Conservation (phyloP, 1,140 invertebrate genomes). For the Drosophila tani region DNA sequence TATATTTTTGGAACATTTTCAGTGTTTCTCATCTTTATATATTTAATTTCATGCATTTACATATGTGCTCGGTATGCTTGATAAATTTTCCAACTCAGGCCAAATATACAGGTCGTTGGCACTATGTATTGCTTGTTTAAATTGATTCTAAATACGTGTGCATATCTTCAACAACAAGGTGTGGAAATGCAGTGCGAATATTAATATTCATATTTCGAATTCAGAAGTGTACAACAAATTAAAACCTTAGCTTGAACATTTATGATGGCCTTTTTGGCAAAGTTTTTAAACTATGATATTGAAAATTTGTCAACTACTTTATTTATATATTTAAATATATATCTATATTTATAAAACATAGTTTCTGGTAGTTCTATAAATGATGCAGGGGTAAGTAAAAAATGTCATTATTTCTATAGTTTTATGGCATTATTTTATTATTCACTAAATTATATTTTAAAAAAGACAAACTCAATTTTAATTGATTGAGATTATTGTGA, state of each 20-base stretch:
- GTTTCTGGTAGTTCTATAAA: no score
- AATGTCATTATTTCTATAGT: no score
- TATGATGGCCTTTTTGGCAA: no score
- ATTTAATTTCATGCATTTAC: background rate
- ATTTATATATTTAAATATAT: no score
- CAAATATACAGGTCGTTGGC: constrained; percentile 8
- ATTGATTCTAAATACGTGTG: background rate
- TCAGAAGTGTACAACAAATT: background rate
- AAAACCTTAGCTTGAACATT: background rate
- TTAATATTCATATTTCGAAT: background rate
- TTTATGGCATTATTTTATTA: no score
- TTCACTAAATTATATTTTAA: background rate
- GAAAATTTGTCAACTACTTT: no score
- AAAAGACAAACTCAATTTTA: background rate
- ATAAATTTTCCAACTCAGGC: constrained; percentile 2
- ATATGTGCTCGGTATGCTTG: background rate
- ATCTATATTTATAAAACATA: no score
- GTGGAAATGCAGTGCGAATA: background rate
- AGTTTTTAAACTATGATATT: no score
- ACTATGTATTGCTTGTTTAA: background rate
- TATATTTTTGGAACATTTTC: background rate
- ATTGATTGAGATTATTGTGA: background rate
- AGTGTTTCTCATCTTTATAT: background rate
- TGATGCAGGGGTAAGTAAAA: no score
- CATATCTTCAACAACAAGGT: background rate